phyloP scores from a whole-genome alignment of 1,140 invertebrate species.

The Neodiprion pinetum region DNA sequence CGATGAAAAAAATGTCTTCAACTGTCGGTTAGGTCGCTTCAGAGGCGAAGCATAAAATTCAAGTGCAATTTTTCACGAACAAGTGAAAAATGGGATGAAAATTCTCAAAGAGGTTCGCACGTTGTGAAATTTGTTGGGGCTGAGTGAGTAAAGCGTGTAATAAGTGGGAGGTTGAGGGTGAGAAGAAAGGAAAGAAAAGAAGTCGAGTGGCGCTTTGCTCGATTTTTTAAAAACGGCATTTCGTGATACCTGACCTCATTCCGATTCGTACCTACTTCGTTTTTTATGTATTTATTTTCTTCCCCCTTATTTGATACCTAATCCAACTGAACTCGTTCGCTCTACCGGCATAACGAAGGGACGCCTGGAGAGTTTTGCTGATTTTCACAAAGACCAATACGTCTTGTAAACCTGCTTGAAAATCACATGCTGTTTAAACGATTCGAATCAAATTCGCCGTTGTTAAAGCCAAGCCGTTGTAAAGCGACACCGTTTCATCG shows the following conservation, averaged over 20 bases:
- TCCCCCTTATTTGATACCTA: background rate
- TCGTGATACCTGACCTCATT: background rate
- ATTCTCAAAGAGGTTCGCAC: background rate
- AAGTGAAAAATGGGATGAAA: background rate
- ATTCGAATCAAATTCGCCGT: too few species aligned
- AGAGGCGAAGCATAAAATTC: background rate
- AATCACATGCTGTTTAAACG: too few species aligned
- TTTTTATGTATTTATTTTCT: background rate
- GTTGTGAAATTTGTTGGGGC: background rate
- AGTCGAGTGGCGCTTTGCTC: constrained; percentile 1
- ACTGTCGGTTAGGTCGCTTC: background rate
- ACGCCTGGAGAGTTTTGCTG: too few species aligned
- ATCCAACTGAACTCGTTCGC: too few species aligned
- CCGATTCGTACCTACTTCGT: background rate
- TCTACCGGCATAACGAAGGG: too few species aligned
- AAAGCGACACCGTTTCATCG: too few species aligned
- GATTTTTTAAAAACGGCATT: background rate
- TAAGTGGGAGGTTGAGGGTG: background rate
- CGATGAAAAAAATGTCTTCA: background rate
- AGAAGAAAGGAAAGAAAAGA: background rate
- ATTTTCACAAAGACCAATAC: too few species aligned
- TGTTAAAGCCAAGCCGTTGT: too few species aligned
- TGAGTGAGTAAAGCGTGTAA: background rate
- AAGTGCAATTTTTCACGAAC: background rate
- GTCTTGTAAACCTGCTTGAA: too few species aligned